phyloP scores from a whole-genome alignment of 2,888 invertebrate genomes.

The Neocrepidodera transversa region DNA sequence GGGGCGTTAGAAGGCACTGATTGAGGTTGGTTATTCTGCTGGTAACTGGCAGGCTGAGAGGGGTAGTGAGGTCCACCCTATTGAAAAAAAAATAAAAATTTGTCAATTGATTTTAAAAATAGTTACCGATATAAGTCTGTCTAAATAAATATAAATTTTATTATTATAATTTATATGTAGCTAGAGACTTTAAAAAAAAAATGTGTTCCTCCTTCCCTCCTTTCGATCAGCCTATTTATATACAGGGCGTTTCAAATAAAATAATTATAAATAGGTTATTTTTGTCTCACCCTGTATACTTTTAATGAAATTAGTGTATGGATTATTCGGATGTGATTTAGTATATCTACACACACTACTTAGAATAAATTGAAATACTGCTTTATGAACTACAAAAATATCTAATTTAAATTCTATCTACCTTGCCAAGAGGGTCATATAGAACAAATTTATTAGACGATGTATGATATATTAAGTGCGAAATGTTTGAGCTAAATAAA shows the following conservation, averaged over 20 bases:
- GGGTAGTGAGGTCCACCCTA: conserved; percentile 58
- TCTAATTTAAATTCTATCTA: not conserved
- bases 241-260: not conserved
- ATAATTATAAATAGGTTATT: no score
- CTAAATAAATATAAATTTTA: no score
- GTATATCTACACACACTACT: not conserved
- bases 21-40: conserved; percentile 33
- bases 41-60: conserved; percentile 46
- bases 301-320: not conserved
- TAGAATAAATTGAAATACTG: not conserved
- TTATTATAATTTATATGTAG: no score
- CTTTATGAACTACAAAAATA: not conserved
- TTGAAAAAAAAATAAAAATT: conserved; percentile 41
- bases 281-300: not conserved
- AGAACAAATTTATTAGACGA: not conserved
- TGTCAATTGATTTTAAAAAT: no score
- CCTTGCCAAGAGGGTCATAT: not conserved
- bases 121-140: no score
- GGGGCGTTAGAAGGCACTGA: conserved; percentile 33
- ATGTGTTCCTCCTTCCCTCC: no score
- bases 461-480: no score
- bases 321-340: not conserved
- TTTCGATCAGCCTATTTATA: no score
- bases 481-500: not conserved
- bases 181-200: no score